Conservation (phyloP, 2,888 invertebrate genomes). For the Acanthosepion pharaonis region DNA sequence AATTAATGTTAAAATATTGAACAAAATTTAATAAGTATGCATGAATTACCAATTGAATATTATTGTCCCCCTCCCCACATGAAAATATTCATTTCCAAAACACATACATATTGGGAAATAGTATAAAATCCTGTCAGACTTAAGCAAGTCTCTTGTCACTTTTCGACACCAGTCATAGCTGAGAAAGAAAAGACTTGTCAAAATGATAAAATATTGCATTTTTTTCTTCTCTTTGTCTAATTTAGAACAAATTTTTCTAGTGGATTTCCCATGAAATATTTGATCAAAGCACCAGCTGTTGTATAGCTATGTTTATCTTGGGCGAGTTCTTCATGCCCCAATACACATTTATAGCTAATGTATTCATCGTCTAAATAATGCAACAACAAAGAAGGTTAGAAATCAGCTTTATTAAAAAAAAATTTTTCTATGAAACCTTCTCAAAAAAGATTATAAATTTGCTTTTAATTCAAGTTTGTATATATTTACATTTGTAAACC, state of each 20-base stretch:
- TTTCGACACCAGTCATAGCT: neutral
- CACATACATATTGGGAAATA: too few species aligned
- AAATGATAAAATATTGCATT: neutral
- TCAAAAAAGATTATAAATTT: too few species aligned
- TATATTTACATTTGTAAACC: too few species aligned
- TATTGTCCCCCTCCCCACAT: too few species aligned
- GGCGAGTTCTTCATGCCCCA: neutral
- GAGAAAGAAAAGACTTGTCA: neutral
- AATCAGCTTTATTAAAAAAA: neutral
- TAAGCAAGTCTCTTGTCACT: too few species aligned
- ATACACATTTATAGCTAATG: neutral
- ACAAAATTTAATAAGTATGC: too few species aligned
- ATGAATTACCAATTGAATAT: too few species aligned
- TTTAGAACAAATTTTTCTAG: neutral
- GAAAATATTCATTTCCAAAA: too few species aligned
- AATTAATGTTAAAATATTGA: too few species aligned
- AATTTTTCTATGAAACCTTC: neutral
- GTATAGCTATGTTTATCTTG: constrained; percentile 1
- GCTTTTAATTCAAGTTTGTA: too few species aligned
- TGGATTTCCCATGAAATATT: constrained; percentile 12
- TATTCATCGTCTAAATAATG: neutral
- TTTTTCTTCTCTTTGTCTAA: neutral
- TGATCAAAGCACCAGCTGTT: neutral
- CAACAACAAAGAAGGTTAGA: neutral
- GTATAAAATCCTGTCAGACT: neutral